Conservation (phyloP, 2,797 vertebrate species). For the Xerus rutilus region DNA sequence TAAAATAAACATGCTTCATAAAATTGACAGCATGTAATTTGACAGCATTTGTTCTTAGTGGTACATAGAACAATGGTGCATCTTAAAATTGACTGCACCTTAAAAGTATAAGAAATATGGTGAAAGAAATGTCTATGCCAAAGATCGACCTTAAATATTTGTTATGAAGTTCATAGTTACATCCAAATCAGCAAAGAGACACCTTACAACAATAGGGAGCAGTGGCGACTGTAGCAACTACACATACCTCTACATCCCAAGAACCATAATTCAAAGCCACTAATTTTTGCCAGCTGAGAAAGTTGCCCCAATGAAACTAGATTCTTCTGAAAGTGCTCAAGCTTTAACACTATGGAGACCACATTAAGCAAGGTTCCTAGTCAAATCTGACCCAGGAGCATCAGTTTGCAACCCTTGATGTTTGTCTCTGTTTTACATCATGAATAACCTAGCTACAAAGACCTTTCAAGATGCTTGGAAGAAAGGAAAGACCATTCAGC, state of each 20-base stretch:
- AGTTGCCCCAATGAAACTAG: background rate
- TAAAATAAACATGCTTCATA: constrained; percentile 29
- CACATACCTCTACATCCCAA: background rate
- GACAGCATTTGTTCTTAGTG: background rate
- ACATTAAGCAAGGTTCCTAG: background rate
- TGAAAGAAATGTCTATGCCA: background rate
- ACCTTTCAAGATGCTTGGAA: background rate
- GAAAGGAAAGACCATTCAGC: background rate
- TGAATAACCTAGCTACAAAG: background rate
- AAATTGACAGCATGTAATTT: background rate
- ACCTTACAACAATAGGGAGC: background rate
- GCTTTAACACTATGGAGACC: background rate
- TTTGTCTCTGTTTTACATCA: background rate
- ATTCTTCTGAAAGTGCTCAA: background rate
- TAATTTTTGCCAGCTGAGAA: background rate
- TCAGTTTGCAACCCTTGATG: background rate
- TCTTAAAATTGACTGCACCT: background rate
- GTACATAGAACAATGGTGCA: background rate
- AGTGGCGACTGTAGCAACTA: background rate
- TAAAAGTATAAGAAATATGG: constrained; percentile 32
- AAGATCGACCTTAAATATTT: background rate
- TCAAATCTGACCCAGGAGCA: background rate
- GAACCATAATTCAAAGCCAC: background rate
- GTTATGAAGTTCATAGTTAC: background rate
- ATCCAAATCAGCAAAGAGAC: background rate